Evolutionary conservation across 2,888 invertebrate species (phyloP), one percentile per base, ranked within the genome.

Genomic region (Cataglyphis cursor): DNA sequence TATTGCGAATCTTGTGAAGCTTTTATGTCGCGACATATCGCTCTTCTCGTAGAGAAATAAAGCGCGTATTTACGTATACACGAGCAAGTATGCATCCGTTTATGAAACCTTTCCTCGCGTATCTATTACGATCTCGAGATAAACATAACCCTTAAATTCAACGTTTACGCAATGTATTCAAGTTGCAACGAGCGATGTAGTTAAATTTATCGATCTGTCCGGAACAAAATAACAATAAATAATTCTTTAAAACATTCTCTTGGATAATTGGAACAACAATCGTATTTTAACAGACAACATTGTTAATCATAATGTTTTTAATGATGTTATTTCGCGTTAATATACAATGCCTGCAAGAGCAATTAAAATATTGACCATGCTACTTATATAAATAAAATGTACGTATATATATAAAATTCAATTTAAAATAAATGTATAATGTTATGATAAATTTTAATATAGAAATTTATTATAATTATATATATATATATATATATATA

Each of bases 161-260:
- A 31, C 65, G 5, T 76, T 76, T 76, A 76, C 59, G 75, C 75
- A 65, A 74, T 24, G 15, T 75, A 51, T n/a, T n/a, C 12, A 9
- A 24, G 5, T 18, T 21, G 21, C 61, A 51, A 6, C 18, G 6
- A 51, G n/a, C 18, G n/a, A 51, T 51, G 51, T 51, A 51, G n/a
- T 48, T 48, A 18, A 6, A 18, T 48, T 6, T 18, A 51, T n/a
- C 51, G n/a, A 8, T 51, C n/a, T n/a, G n/a, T n/a, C 1, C n/a
- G 8, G 1, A n/a, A 51, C 48, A n/a, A n/a, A 8, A 51, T 51
- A 51, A 51, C n/a, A 51, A 51, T 51, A 51, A 51, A 6, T 8
- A 51, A 2, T 8, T n/a, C n/a, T 8, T 8, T 8, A 44, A 44
- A n/a, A 15, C n/a, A 51, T 51, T 51, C 8, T 51, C 51, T 18